A percentile compares a stretch with the other conserved stretches of the same genome.
Conservation (phyloP, 1,140 invertebrate species). For the Solenopsis fugax region DNA sequence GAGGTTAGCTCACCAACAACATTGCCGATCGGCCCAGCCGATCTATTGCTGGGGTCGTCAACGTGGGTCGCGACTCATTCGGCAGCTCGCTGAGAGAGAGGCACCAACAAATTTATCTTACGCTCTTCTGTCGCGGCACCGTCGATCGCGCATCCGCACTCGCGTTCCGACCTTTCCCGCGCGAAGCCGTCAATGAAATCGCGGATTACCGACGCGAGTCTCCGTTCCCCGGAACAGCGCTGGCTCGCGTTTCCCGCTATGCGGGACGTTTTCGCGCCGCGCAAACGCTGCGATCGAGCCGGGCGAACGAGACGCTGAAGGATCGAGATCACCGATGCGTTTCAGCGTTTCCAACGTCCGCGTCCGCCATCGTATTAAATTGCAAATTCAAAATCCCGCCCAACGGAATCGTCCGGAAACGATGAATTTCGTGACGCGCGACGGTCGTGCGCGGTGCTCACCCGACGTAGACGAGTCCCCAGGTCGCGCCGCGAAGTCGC, state of each 20-base stretch:
- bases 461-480: not conserved
- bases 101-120: no score
- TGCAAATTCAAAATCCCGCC: slow-evolving; percentile 14
- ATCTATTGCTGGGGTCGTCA: not conserved
- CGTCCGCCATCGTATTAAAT: not conserved
- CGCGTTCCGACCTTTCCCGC: not conserved
- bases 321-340: not conserved
- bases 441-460: not conserved
- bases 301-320: not conserved
- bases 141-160: not conserved
- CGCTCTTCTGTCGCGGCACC: no score
- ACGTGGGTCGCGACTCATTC: not conserved
- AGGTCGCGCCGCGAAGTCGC: not conserved
- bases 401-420: not conserved
- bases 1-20: not conserved
- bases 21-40: not conserved
- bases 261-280: no score
- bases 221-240: not conserved
- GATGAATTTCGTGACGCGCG: not conserved
- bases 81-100: not conserved
- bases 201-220: not conserved
- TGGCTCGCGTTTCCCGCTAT: not conserved
- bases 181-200: not conserved
- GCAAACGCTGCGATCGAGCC: not conserved
- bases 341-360: not conserved